These are phyloP conservation scores for Drosophila heteroneura DNA, from an alignment of 2,888 invertebrate species.

Conservation along the genomic window DNA sequence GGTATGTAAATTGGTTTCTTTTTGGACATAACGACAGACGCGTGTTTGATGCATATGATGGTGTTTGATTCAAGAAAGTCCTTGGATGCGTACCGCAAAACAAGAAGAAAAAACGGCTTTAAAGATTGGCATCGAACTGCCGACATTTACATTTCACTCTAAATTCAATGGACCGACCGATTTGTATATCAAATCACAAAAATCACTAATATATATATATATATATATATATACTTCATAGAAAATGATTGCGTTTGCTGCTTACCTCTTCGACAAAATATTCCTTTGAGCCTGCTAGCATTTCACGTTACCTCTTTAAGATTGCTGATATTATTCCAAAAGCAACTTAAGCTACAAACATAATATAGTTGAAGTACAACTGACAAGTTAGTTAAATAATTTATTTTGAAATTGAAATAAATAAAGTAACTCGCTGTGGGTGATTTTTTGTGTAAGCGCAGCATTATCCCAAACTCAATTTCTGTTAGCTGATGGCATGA, in stretches of 20 bases:
- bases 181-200: background rate
- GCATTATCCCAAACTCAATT: background rate
- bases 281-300: background rate
- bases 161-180: background rate
- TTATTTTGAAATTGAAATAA: background rate
- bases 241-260: background rate
- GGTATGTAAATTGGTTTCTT: background rate
- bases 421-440: too few species aligned
- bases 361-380: background rate
- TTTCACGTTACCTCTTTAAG: background rate
- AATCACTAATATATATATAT: background rate
- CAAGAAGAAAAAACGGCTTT: background rate
- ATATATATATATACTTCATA: background rate
- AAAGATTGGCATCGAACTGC: background rate
- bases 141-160: background rate
- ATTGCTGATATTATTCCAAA: background rate
- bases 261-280: background rate
- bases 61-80: background rate
- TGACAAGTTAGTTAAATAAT: background rate
- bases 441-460: too few species aligned
- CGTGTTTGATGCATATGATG: background rate
- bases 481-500: background rate
- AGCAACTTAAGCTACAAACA: background rate
- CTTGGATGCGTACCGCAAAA: background rate
- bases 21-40: background rate